Evolutionary conservation across 1,140 invertebrate species (phyloP), one percentile per base, ranked within the genome.

Genomic region (Drosophila biarmipes): DNA sequence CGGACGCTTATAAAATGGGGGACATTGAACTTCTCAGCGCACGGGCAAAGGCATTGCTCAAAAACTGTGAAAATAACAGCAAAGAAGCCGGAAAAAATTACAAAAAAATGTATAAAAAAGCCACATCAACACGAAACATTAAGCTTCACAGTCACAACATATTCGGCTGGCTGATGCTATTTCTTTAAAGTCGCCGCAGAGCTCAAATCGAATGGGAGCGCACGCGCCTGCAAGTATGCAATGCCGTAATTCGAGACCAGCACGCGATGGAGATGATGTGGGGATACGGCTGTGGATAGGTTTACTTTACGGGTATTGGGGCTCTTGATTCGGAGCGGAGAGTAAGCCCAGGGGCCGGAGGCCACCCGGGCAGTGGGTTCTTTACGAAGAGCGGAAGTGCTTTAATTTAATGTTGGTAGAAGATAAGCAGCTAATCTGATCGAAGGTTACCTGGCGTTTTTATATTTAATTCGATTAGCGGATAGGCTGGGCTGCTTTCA

Each of bases 1-100:
- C 76, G 80, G 62, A 78, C 54, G 43, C 27, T 46, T 48, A 56
- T 46, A 68, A 85, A 68, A 67, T 67, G 62, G 58, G 55, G 80
- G 73, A 85, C 81, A 85, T 85, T 85, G 81, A 86, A 86, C 81
- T 85, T 80, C 78, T 75, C 51, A 43, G 48, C 37, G 38, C n/a
- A 35, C 31, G 21, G 48, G 53, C 62, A 51, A 19, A 38, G 80
- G 81, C 63, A 64, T 40, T 75, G 59, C 31, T 67, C 17, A 61
- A 40, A 38, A 66, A 45, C 69, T 63, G 34, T 73, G 43, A 74
- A 58, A 62, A 48, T 21, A 67, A 54, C 37, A 56, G 31, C 37
- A 66, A 46, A 37, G 31, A 37, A 69, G 40, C 15, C 27, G 66
- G 56, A 37, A 37, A 48, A 49, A 52, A 34, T 43, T 31, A 10